Conservation (phyloP, 2,888 invertebrate genomes). For the Muscina levida region DNA sequence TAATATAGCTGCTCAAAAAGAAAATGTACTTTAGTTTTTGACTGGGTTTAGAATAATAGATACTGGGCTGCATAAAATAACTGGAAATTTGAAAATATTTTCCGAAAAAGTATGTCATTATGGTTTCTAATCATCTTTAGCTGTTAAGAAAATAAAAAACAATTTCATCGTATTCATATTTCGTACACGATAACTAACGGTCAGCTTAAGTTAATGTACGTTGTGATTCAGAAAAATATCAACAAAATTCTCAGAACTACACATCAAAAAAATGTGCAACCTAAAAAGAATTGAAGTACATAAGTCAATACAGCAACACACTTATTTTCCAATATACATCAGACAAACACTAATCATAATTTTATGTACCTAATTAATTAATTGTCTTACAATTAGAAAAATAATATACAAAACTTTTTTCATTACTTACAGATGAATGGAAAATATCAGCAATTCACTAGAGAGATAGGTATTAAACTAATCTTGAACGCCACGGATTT, state of each 20-base stretch:
- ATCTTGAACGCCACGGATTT: slow-evolving; percentile 30
- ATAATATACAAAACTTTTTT: slow-evolving; percentile 49
- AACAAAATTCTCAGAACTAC: not conserved
- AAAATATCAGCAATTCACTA: slow-evolving; percentile 36
- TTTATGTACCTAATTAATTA: not conserved
- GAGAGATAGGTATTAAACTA: slow-evolving; percentile 24
- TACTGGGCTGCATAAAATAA: too few relatives aligned
- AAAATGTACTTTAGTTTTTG: too few relatives aligned
- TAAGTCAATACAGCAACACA: not conserved
- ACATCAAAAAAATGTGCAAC: slow-evolving; percentile 45
- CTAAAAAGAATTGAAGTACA: slow-evolving; percentile 7
- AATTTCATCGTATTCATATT: too few relatives aligned
- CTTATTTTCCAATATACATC: not conserved
- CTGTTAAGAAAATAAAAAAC: too few relatives aligned
- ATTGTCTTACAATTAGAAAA: slow-evolving; percentile 13
- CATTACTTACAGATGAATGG: slow-evolving; percentile 51
- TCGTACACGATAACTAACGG: too few relatives aligned
- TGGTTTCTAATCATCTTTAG: too few relatives aligned
- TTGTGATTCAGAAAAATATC: too few relatives aligned
- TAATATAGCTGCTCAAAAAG: too few relatives aligned
- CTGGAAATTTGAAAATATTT: too few relatives aligned
- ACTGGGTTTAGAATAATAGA: too few relatives aligned
- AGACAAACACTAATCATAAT: slow-evolving; percentile 18
- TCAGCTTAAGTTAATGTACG: too few relatives aligned
- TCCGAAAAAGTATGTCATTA: too few relatives aligned